Percentiles rank a stretch among this genome's conserved stretches.
Evolutionary conservation across 2,113 vertebrate genomes (phyloP).

Genomic region (Calonectris borealis): DNA sequence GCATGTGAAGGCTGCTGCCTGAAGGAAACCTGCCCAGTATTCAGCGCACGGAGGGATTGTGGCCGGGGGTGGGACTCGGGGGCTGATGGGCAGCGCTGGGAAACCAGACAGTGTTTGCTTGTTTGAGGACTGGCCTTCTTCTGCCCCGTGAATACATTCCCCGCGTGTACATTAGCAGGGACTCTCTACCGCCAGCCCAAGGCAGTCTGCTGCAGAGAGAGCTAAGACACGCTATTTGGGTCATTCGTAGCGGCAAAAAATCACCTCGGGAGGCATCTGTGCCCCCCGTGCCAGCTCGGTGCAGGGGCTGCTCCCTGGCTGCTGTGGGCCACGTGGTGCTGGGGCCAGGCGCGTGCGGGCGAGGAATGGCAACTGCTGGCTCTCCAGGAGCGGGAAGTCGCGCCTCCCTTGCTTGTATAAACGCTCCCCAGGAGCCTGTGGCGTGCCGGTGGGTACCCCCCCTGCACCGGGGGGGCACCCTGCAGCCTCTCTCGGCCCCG

Average conservation of each 20-base stretch:
- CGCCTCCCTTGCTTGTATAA: neutral
- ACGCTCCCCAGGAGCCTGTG: neutral
- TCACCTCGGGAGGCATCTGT: neutral
- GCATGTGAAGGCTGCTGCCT: neutral
- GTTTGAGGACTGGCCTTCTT: neutral
- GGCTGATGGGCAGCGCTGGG: neutral
- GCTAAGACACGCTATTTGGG: neutral
- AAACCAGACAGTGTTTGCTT: neutral
- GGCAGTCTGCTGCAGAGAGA: neutral
- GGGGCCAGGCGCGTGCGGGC: accelerated
- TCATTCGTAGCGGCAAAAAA: neutral
- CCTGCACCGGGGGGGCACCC: neutral
- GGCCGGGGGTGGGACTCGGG: neutral
- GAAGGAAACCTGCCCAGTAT: neutral
- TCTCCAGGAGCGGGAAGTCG: neutral
- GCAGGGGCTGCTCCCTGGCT: neutral
- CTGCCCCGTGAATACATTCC: neutral
- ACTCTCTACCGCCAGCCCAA: accelerated
- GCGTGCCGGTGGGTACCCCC: accelerated
- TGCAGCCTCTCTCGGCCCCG: accelerated
- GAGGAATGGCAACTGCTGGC: neutral
- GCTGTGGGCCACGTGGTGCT: accelerated
- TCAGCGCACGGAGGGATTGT: neutral
- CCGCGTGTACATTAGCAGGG: accelerated
- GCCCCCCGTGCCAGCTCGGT: accelerated